Conservation (phyloP, 2,888 invertebrate genomes). For the Sminthurinus aureus region DNA sequence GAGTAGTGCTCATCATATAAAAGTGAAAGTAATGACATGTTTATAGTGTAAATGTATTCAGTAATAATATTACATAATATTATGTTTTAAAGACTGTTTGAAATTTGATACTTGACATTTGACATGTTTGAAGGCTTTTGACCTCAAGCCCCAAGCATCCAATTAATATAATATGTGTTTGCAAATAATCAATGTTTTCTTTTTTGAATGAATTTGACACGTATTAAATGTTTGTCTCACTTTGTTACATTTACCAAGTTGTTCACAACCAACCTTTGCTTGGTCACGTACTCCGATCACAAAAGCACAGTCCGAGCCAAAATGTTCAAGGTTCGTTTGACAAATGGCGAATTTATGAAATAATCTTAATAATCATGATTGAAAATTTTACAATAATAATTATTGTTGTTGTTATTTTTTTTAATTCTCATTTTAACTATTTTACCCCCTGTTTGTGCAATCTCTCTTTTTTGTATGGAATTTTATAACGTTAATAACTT, state of each 20-base stretch:
- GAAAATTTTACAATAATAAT: neutral
- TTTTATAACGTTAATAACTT: neutral
- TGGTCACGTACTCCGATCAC: slow-evolving; percentile 59
- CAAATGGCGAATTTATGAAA: slow-evolving; percentile 6
- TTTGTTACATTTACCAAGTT: slow-evolving; percentile 48
- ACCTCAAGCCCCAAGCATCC: slow-evolving; percentile 2
- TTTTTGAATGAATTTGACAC: slow-evolving; percentile 21
- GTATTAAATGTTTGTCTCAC: slow-evolving; percentile 42
- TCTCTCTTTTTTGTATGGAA: neutral
- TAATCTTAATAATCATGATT: neutral
- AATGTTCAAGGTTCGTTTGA: slow-evolving; percentile 42
- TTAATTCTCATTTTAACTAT: neutral
- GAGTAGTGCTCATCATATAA: too few species aligned
- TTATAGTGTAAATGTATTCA: neutral
- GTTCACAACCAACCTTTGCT: slow-evolving; percentile 60
- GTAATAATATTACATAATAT: neutral
- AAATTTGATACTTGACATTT: too few species aligned
- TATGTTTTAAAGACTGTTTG: neutral
- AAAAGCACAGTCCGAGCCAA: slow-evolving; percentile 47
- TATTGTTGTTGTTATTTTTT: neutral
- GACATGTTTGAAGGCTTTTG: slow-evolving; percentile 3
- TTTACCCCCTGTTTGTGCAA: neutral
- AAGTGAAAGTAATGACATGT: too few species aligned
- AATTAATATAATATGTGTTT: slow-evolving; percentile 1
- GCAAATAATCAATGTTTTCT: neutral